Evolutionary conservation across 2,113 vertebrate species (phyloP).

Genomic region (Okapia johnstoni): DNA sequence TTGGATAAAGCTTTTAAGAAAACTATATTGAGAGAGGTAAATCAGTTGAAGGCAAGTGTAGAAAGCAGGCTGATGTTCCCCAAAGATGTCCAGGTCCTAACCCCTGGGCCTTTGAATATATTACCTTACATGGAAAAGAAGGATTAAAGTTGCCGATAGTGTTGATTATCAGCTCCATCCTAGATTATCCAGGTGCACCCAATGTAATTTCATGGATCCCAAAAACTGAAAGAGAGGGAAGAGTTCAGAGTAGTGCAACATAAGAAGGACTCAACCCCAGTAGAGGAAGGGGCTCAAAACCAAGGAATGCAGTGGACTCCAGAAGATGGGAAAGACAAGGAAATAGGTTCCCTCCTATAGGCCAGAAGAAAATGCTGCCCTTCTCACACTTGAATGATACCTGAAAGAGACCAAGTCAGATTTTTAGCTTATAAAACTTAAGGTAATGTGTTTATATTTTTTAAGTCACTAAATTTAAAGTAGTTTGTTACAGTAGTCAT

Average conservation of each 20-base stretch:
- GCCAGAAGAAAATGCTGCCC: neutral
- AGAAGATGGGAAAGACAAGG: neutral
- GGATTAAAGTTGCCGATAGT: neutral
- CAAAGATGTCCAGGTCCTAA: neutral
- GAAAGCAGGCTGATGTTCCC: neutral
- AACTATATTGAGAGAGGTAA: neutral
- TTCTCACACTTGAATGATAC: neutral
- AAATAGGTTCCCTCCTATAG: neutral
- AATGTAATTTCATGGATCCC: neutral
- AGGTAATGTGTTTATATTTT: neutral
- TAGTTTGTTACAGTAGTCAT: neutral
- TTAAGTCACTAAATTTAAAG: neutral
- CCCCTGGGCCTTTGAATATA: neutral
- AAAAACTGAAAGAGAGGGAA: neutral
- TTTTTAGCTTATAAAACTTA: neutral
- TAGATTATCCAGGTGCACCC: neutral
- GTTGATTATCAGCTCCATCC: neutral
- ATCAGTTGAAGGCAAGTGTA: neutral
- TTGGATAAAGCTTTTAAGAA: neutral
- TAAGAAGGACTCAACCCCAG: neutral
- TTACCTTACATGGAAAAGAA: neutral
- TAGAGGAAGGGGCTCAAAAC: neutral
- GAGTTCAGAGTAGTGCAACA: neutral
- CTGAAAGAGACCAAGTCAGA: neutral
- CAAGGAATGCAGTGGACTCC: neutral